These are phyloP conservation scores for Plebejus melissa DNA, from an alignment of 2,888 invertebrate species.

Conservation along the genomic window DNA sequence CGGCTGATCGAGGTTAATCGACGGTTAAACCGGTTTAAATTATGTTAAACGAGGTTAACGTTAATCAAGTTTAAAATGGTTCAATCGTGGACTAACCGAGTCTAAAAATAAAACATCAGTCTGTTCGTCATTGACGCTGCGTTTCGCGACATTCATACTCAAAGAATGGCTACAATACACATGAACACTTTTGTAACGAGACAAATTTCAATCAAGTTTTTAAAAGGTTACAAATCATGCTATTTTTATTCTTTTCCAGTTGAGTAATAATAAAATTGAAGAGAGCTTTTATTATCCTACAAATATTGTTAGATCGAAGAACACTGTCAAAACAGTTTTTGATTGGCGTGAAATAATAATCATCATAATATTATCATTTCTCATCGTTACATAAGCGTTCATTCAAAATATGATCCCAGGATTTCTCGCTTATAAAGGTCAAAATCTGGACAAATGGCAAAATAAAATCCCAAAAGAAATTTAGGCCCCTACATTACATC, in stretches of 20 bases:
- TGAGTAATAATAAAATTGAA: not conserved
- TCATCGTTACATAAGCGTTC: not conserved
- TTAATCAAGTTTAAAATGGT: not conserved
- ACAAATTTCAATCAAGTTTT: not conserved
- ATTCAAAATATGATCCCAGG: not conserved
- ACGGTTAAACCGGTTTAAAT: not conserved
- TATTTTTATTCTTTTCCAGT: not conserved
- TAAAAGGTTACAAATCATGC: not conserved
- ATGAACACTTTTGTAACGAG: not conserved
- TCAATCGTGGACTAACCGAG: not conserved
- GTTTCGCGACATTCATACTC: constrained; percentile 25
- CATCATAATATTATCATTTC: not conserved
- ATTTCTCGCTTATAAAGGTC: not conserved
- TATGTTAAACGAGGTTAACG: not conserved
- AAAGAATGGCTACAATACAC: constrained; percentile 32
- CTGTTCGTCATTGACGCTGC: constrained; percentile 57
- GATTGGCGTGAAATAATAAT: too few species aligned
- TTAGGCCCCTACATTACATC: constrained; percentile 54
- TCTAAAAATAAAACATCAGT: constrained; percentile 50
- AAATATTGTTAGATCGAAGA: too few species aligned
- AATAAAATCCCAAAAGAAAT: constrained; percentile 41
- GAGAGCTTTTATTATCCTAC: not conserved
- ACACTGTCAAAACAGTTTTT: too few species aligned
- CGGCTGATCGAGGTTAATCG: constrained; percentile 8
- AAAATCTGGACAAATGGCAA: constrained; percentile 21